Evolutionary conservation across 2,113 vertebrate species (phyloP).

Genomic region (Cyphomyrus discorhynchus): DNA sequence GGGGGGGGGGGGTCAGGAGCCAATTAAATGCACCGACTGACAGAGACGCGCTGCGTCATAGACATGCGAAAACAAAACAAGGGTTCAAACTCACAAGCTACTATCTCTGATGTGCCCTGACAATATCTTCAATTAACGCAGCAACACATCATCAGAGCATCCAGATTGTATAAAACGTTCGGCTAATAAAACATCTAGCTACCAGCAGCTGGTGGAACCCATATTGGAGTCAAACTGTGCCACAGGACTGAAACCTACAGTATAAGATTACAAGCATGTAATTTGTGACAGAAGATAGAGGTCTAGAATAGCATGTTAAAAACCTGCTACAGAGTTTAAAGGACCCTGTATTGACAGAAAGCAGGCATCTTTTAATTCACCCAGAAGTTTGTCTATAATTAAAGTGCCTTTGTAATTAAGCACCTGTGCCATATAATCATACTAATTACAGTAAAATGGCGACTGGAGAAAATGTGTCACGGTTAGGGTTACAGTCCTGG

Average conservation of each 20-base stretch:
- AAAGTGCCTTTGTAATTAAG: neutral
- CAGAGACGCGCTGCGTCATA: neutral
- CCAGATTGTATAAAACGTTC: neutral
- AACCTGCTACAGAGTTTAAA: neutral
- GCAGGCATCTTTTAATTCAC: neutral
- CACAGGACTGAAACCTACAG: neutral
- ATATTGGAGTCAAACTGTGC: neutral
- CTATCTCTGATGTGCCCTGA: neutral
- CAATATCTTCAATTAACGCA: neutral
- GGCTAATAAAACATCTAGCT: neutral
- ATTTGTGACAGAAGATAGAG: neutral
- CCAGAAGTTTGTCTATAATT: neutral
- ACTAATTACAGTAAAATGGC: neutral
- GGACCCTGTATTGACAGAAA: neutral
- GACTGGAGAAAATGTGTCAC: neutral
- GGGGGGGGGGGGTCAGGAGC: constrained; percentile 6
- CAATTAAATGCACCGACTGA: neutral
- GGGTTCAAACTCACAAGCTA: no score
- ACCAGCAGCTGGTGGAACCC: neutral
- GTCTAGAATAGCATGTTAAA: neutral
- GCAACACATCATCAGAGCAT: constrained; percentile 12
- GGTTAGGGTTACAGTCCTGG: neutral
- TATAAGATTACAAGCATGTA: neutral
- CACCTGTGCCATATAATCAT: neutral
- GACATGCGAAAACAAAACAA: neutral